Conservation (phyloP, 2,113 vertebrate genomes). For the Columba livia region DNA sequence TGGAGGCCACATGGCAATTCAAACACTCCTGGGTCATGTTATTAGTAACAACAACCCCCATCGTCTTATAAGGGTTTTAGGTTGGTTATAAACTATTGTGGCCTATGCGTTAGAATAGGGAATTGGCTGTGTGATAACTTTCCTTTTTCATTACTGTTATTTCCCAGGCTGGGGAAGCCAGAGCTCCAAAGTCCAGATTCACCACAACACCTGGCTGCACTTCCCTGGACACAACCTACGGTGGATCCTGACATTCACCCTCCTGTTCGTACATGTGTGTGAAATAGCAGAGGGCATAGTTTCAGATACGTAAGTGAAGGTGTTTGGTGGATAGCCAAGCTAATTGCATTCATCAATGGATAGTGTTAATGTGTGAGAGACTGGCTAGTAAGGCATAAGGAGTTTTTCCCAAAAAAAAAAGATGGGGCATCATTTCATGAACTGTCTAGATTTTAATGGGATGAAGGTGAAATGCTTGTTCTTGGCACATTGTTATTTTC, state of each 20-base stretch:
- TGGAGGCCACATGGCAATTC: not conserved
- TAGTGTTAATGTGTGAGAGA: not conserved
- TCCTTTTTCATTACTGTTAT: not conserved
- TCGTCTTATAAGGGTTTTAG: not conserved
- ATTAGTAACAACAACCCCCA: not conserved
- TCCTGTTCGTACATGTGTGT: constrained; percentile 95
- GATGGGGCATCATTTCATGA: not conserved
- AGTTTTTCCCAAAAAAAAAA: accelerated
- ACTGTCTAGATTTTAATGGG: not conserved
- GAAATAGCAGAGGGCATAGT: constrained; percentile 97
- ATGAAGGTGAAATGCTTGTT: not conserved
- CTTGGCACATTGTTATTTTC: not conserved
- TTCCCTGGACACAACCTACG: constrained; percentile 96
- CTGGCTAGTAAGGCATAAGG: not conserved
- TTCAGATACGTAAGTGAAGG: constrained; percentile 84
- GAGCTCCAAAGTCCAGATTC: constrained; percentile 98
- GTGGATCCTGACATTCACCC: constrained; percentile 95
- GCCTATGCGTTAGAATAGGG: not conserved
- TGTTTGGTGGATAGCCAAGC: not conserved
- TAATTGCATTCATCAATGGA: not conserved
- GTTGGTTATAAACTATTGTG: accelerated
- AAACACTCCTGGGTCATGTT: not conserved
- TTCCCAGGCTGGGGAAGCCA: constrained; percentile 95
- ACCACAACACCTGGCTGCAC: constrained; percentile 98
- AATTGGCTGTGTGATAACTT: not conserved